These are phyloP conservation scores for Malachius bipustulatus DNA, from an alignment of 2,888 invertebrate species.

Conservation along the genomic window DNA sequence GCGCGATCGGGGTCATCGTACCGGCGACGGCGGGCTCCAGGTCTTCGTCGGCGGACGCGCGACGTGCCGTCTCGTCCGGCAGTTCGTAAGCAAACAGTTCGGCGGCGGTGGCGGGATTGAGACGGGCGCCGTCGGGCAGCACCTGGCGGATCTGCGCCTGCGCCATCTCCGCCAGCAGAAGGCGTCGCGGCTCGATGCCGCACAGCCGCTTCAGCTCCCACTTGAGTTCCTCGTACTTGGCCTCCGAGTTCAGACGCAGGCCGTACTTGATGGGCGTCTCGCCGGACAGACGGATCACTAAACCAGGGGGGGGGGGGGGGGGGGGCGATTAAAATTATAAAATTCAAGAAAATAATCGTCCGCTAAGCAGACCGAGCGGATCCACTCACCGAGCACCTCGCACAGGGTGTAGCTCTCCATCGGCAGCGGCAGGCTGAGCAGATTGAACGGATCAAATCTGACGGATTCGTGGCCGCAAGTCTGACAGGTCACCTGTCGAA, in stretches of 20 bases:
- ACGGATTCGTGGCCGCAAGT: conserved; percentile 75
- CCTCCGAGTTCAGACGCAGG: conserved; percentile 69
- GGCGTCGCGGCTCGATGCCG: conserved; percentile 46
- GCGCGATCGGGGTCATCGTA: too few species aligned
- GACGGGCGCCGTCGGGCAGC: conserved; percentile 41
- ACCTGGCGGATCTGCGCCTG: conserved; percentile 56
- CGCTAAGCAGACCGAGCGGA: too few species aligned
- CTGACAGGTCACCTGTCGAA: conserved; percentile 57
- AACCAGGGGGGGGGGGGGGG: too few species aligned
- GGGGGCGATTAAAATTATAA: too few species aligned
- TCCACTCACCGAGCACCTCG: conserved; percentile 48
- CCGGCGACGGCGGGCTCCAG: conserved; percentile 20
- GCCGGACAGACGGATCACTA: conserved; percentile 69
- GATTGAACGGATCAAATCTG: conserved; percentile 85
- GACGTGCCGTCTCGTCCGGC: conserved; percentile 35
- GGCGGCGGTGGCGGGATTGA: conserved; percentile 40
- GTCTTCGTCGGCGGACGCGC: conserved; percentile 21
- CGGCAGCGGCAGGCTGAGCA: conserved; percentile 76
- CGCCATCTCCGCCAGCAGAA: conserved; percentile 60
- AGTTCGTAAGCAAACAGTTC: conserved; percentile 61
- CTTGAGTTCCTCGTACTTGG: conserved; percentile 66
- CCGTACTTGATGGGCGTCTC: conserved; percentile 77
- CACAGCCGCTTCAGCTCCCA: conserved; percentile 54
- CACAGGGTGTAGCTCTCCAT: conserved; percentile 75
- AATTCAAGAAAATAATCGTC: too few species aligned